phyloP scores from a whole-genome alignment of 2,888 invertebrate genomes.

The Clunio marinus region DNA sequence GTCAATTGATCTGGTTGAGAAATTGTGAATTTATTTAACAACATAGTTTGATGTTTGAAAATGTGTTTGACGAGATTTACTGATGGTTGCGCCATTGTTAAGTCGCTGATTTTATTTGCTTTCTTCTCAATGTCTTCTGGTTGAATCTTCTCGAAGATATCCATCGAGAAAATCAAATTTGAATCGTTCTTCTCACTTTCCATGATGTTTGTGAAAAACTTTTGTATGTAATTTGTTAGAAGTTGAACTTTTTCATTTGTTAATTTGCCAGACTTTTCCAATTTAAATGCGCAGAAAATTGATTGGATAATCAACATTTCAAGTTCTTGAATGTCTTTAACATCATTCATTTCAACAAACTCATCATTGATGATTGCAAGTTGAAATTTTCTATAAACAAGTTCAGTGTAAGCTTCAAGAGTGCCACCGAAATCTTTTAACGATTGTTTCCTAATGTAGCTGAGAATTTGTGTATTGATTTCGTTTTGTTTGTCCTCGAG shows the following conservation, averaged over 20 bases:
- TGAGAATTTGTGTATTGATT: background rate
- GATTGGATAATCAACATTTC: conserved; percentile 14
- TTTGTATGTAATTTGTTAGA: background rate
- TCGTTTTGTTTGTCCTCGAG: background rate
- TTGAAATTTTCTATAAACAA: conserved; percentile 15
- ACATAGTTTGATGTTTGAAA: background rate
- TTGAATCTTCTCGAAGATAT: background rate
- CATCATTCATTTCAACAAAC: background rate
- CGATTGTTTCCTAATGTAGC: background rate
- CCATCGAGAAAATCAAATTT: background rate
- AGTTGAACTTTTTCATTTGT: background rate
- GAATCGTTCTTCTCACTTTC: background rate
- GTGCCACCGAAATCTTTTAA: background rate
- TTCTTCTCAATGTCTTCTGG: background rate
- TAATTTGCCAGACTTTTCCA: background rate
- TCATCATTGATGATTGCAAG: background rate
- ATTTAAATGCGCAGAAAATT: conserved; percentile 17
- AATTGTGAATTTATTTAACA: conserved; percentile 19
- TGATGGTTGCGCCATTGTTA: background rate
- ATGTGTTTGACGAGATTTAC: conserved; percentile 7
- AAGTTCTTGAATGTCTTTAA: conserved; percentile 3
- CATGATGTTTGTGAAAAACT: background rate
- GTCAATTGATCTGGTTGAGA: background rate
- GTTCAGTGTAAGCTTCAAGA: background rate
- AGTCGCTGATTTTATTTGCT: conserved; percentile 22